Evolutionary conservation across 1,140 invertebrate genomes (phyloP).

Genomic region (Heliconius congener): DNA sequence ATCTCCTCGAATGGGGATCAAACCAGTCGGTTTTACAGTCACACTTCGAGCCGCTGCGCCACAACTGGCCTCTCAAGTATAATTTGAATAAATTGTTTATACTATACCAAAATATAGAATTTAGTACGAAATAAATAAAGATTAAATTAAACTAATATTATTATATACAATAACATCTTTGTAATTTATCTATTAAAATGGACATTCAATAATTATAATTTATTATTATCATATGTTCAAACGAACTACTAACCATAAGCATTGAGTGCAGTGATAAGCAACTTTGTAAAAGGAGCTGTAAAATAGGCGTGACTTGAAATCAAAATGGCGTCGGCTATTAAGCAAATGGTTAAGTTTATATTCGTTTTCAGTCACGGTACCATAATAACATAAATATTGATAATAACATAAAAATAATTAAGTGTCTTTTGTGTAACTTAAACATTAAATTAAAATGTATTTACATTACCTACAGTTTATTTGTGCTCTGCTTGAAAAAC

Average conservation of each 20-base stretch:
- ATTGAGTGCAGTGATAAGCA: slow-evolving; percentile 34
- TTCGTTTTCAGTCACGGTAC: slow-evolving; percentile 33
- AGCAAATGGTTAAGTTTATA: slow-evolving; percentile 33
- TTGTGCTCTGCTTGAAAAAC: too few relatives aligned
- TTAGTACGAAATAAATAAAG: too few relatives aligned
- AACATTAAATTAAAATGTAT: slow-evolving; percentile 1
- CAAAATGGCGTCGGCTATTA: slow-evolving; percentile 41
- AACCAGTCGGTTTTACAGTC: too few relatives aligned
- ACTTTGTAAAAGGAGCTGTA: slow-evolving; percentile 37
- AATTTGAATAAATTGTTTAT: too few relatives aligned
- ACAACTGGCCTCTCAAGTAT: too few relatives aligned
- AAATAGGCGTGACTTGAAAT: slow-evolving; percentile 46
- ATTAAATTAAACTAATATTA: too few relatives aligned
- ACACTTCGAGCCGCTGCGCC: too few relatives aligned
- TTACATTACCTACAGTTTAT: not conserved
- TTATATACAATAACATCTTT: too few relatives aligned
- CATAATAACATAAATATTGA: slow-evolving; percentile 16
- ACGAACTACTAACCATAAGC: not conserved
- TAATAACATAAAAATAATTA: slow-evolving; percentile 22
- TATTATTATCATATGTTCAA: not conserved
- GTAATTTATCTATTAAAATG: too few relatives aligned
- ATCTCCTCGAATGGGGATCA: too few relatives aligned
- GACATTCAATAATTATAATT: too few relatives aligned
- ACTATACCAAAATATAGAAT: too few relatives aligned
- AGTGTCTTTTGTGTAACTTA: slow-evolving; percentile 2